Conservation (phyloP, 2,113 vertebrate species). For the Phyllopteryx taeniolatus region DNA sequence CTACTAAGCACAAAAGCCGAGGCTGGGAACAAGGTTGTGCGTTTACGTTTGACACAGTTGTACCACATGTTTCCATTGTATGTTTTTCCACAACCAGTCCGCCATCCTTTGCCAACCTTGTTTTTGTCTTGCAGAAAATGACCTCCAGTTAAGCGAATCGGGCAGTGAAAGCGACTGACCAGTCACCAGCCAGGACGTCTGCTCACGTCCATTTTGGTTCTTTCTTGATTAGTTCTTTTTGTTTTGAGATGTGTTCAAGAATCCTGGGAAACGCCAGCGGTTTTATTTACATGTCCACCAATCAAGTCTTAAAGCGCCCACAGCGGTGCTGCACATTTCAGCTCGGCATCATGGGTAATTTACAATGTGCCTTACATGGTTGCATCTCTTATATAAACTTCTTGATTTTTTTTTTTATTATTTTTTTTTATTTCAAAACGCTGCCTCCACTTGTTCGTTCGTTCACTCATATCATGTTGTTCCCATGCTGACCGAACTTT, state of each 20-base stretch:
- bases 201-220: neutral
- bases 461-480: neutral
- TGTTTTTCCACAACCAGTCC: neutral
- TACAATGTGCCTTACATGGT: constrained; percentile 31
- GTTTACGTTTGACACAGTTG: neutral
- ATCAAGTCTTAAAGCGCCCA: constrained; percentile 1
- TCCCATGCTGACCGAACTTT: neutral
- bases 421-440: neutral
- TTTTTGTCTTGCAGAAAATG: constrained; percentile 81
- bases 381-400: neutral
- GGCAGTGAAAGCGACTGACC: constrained; percentile 92
- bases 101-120: neutral
- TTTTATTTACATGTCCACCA: neutral
- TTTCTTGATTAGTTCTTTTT: neutral
- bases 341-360: neutral
- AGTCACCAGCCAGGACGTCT: neutral
- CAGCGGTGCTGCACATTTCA: constrained; percentile 17
- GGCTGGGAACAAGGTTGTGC: too few species aligned
- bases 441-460: neutral
- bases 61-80: neutral
- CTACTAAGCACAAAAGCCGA: too few species aligned
- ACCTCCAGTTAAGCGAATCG: constrained; percentile 96
- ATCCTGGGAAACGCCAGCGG: neutral
- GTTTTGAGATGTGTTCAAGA: neutral
- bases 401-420: neutral